phyloP scores from a whole-genome alignment of 64 coral and sea anemone genomes.

The Actinia tenebrosa region DNA sequence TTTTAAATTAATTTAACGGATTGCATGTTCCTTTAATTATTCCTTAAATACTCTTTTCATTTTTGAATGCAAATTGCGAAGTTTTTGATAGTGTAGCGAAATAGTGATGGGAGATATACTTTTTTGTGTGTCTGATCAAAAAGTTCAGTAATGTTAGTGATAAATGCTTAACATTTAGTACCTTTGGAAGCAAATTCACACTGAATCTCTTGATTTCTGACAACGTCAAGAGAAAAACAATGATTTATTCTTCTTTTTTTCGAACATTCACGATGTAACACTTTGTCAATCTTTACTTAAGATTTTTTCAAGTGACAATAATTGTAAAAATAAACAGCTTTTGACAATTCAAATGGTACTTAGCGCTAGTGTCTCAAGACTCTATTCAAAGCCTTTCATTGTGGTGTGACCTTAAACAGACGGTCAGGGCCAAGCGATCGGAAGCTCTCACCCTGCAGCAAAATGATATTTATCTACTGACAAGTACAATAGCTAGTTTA shows the following conservation, averaged over 20 bases:
- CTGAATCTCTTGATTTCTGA: neutral
- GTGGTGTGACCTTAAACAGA: constrained; percentile 19
- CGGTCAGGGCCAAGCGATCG: neutral
- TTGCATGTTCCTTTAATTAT: neutral
- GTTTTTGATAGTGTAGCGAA: neutral
- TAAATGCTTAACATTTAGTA: neutral
- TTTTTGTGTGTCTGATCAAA: neutral
- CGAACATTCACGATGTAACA: constrained; percentile 10
- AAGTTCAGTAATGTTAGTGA: neutral
- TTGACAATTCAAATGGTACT: constrained; percentile 26
- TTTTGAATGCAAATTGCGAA: neutral
- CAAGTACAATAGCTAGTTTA: neutral
- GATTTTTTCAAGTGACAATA: constrained; percentile 23
- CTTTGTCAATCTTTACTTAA: constrained; percentile 22
- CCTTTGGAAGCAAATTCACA: neutral
- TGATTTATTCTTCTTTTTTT: neutral
- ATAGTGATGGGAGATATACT: neutral
- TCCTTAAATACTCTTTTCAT: neutral
- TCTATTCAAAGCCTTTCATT: constrained; percentile 18
- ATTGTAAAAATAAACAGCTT: constrained; percentile 28
- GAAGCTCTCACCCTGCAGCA: neutral
- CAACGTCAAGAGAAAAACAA: constrained; percentile 21
- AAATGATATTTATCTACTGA: neutral
- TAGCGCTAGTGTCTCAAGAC: constrained; percentile 17
- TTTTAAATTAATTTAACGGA: neutral